These are phyloP conservation scores for Hippolais icterina DNA, from an alignment of 2,113 vertebrate species.

Conservation along the genomic window DNA sequence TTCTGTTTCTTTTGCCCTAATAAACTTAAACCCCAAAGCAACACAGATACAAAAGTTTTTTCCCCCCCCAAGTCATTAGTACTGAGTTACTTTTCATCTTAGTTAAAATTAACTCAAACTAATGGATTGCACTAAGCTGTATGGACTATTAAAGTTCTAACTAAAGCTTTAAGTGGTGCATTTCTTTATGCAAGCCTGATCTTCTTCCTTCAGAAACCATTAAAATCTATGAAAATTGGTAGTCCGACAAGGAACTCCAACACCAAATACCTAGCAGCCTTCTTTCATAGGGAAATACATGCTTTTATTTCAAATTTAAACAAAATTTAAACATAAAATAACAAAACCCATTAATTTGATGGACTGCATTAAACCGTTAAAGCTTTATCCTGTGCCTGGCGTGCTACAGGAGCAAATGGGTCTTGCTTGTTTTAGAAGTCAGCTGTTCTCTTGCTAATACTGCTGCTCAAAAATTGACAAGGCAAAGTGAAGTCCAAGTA, in stretches of 20 bases:
- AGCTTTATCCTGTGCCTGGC: background rate
- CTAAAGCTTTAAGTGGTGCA: background rate
- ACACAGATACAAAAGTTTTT: background rate
- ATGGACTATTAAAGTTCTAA: background rate
- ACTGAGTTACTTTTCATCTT: background rate
- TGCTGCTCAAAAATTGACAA: background rate
- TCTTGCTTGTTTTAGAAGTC: background rate
- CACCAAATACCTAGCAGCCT: background rate
- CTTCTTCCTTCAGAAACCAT: background rate
- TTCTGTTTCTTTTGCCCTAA: background rate
- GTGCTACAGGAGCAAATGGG: background rate
- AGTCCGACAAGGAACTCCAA: background rate
- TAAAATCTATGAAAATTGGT: background rate
- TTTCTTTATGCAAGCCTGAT: background rate
- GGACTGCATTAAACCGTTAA: background rate
- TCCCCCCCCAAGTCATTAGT: background rate
- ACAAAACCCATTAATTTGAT: background rate
- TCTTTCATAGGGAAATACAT: background rate
- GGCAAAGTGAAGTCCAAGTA: background rate
- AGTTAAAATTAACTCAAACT: slow-evolving; percentile 31
- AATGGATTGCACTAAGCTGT: background rate
- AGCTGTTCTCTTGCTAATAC: background rate
- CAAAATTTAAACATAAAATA: background rate
- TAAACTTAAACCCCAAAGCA: background rate
- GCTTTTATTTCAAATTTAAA: background rate